Conservation (phyloP, 1,140 invertebrate species). For the Drosophila lini region DNA sequence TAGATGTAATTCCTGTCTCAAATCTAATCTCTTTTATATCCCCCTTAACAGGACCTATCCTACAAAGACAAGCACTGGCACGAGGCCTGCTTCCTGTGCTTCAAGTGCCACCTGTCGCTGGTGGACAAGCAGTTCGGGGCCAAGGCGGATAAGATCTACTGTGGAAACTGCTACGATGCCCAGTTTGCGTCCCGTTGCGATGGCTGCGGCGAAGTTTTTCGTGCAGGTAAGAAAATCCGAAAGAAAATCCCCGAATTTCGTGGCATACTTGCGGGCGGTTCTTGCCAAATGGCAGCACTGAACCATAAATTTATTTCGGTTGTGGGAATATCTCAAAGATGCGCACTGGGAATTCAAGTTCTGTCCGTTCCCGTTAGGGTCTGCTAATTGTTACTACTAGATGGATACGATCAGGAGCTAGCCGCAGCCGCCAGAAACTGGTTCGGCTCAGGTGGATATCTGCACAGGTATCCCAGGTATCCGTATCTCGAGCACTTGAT, state of each 20-base stretch:
- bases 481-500: slow-evolving; percentile 31
- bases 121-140: slow-evolving; percentile 99
- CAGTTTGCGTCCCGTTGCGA: slow-evolving; percentile 99
- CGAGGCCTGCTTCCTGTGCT: slow-evolving; percentile 99
- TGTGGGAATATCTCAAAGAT: slow-evolving; percentile 17
- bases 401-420: slow-evolving; percentile 10
- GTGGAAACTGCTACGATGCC: slow-evolving; percentile 99
- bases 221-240: slow-evolving; percentile 92
- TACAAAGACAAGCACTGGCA: slow-evolving; percentile 99
- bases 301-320: not conserved
- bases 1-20: no score
- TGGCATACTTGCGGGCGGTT: slow-evolving; percentile 62
- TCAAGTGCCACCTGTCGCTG: slow-evolving; percentile 97
- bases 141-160: slow-evolving; percentile 99
- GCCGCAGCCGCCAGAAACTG: slow-evolving; percentile 21
- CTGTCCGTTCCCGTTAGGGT: slow-evolving; percentile 17
- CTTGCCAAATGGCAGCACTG: slow-evolving; percentile 5
- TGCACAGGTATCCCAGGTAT: slow-evolving; percentile 5
- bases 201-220: slow-evolving; percentile 98
- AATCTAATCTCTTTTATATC: not conserved
- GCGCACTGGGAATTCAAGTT: slow-evolving; percentile 25
- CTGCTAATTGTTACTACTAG: slow-evolving; percentile 17
- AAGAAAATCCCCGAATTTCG: not conserved
- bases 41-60: slow-evolving; percentile 94
- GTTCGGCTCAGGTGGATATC: slow-evolving; percentile 23